Percentiles rank a stretch among this genome's conserved stretches.
These are phyloP conservation scores for Esox lucius DNA, from an alignment of 2,797 vertebrate species.

Conservation along the genomic window DNA sequence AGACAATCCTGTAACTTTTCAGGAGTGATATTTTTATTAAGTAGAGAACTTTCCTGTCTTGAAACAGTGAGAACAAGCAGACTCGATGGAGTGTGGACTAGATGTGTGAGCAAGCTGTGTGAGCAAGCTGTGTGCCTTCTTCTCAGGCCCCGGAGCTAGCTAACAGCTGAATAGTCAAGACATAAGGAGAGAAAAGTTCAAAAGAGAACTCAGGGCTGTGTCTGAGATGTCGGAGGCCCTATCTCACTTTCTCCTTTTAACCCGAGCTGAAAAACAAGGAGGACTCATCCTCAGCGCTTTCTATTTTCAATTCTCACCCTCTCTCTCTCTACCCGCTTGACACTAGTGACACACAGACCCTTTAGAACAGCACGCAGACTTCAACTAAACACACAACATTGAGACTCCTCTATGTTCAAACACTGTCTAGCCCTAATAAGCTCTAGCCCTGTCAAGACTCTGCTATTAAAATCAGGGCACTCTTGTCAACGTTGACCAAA, in stretches of 20 bases:
- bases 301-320: neutral
- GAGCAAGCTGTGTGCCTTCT: constrained; percentile 21
- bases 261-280: constrained; percentile 19
- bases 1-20: neutral
- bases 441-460: neutral
- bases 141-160: constrained; percentile 46
- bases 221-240: constrained; percentile 38
- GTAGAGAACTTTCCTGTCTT: constrained; percentile 34
- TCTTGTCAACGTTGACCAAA: constrained; percentile 24
- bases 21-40: constrained; percentile 11
- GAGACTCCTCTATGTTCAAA: constrained; percentile 21
- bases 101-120: neutral
- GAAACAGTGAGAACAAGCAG: constrained; percentile 26
- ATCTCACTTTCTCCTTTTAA: constrained; percentile 47
- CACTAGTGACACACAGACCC: constrained; percentile 28
- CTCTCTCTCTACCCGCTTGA: constrained; percentile 14
- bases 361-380: constrained; percentile 20
- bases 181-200: constrained; percentile 56
- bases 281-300: constrained; percentile 1
- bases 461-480: constrained; percentile 4
- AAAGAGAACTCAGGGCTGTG: constrained; percentile 53
- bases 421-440: constrained; percentile 21
- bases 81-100: neutral
- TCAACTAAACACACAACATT: constrained; percentile 20
- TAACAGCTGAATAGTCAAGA: constrained; percentile 52